phyloP scores from a whole-genome alignment of 1,140 invertebrate genomes.

The Lordiphosa stackelbergi region DNA sequence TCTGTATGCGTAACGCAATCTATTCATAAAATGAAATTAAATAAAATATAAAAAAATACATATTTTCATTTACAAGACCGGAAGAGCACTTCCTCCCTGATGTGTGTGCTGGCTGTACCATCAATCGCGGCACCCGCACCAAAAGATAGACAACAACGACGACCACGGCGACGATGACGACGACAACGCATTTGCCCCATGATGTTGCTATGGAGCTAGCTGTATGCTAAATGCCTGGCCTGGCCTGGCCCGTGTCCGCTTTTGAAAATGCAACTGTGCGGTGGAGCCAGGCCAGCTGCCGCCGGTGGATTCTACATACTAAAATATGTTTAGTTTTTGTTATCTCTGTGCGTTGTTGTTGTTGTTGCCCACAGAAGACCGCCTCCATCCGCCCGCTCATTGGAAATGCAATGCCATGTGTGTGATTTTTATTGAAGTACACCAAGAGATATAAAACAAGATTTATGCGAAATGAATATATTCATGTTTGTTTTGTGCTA shows the following conservation, averaged over 20 bases:
- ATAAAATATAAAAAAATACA: constrained; percentile 68
- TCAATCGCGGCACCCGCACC: constrained; percentile 51
- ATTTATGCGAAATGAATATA: constrained; percentile 60
- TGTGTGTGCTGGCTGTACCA: constrained; percentile 30
- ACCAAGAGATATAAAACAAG: constrained; percentile 44
- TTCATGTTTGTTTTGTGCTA: constrained; percentile 16
- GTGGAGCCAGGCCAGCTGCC: constrained; percentile 25
- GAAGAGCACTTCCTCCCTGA: constrained; percentile 69
- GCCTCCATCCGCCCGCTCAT: constrained; percentile 55
- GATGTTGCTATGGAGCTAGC: constrained; percentile 27
- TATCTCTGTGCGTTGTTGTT: constrained; percentile 10
- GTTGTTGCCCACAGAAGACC: constrained; percentile 24
- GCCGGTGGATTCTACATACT: constrained; percentile 32
- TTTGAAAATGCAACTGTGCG: constrained; percentile 42
- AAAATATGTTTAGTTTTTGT: constrained; percentile 53
- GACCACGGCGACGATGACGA: not conserved
- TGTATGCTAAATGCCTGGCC: constrained; percentile 41
- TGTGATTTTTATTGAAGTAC: constrained; percentile 62
- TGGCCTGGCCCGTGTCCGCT: constrained; percentile 37
- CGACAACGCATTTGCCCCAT: constrained; percentile 19
- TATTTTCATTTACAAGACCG: constrained; percentile 75
- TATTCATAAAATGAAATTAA: constrained; percentile 75
- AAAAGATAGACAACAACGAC: constrained; percentile 32
- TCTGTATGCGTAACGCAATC: constrained; percentile 74
- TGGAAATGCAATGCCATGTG: constrained; percentile 62